phyloP scores from a whole-genome alignment of 2,113 vertebrate species.

The Panthera uncia region DNA sequence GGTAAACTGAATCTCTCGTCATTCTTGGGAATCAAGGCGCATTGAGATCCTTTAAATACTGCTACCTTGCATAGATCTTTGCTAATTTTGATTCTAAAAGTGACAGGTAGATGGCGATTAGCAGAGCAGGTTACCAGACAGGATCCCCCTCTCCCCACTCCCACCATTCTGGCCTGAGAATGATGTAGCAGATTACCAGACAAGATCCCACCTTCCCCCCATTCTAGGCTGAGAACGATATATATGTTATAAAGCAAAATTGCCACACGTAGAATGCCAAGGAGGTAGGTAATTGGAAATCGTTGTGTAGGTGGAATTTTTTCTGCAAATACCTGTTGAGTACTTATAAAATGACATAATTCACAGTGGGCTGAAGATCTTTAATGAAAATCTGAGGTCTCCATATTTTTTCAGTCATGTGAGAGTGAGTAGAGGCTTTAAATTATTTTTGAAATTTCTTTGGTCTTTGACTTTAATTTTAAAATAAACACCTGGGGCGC shows the following conservation, averaged over 20 bases:
- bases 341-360: background rate
- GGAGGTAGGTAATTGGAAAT: background rate
- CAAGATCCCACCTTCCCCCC: background rate
- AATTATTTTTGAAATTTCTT: conserved; percentile 29
- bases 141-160: background rate
- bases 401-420: background rate
- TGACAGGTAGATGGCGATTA: conserved; percentile 1
- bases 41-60: background rate
- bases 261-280: background rate
- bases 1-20: background rate
- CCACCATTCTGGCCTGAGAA: background rate
- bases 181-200: conserved; percentile 14
- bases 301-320: background rate
- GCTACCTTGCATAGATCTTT: background rate
- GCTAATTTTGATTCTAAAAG: conserved; percentile 55
- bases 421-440: conserved; percentile 5
- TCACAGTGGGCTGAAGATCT: background rate
- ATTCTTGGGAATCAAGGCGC: conserved; percentile 6
- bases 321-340: background rate
- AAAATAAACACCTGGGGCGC: background rate
- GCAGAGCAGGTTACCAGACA: background rate
- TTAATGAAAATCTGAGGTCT: conserved; percentile 9
- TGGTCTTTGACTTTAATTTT: background rate
- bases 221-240: background rate
- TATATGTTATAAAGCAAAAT: background rate